Evolutionary conservation across 2,888 invertebrate genomes (phyloP).

Genomic region (Phragmatobia fuliginosa): DNA sequence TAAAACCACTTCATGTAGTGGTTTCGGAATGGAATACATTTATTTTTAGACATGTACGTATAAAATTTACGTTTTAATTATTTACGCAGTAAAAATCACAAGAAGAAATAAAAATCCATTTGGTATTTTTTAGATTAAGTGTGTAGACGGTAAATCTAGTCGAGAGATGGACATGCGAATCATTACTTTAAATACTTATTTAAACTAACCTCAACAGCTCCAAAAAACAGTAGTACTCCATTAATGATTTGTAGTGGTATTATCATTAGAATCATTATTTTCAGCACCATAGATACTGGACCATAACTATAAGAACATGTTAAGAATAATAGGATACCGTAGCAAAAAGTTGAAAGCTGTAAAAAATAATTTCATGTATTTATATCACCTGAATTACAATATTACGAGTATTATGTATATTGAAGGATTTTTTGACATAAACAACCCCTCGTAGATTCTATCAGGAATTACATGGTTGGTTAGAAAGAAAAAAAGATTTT

Average conservation of each 20-base stretch:
- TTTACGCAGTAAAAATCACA: no score
- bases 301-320: constrained; percentile 54
- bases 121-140: no score
- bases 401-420: neutral
- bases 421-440: neutral
- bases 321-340: constrained; percentile 51
- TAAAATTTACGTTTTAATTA: no score
- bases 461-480: neutral
- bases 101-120: no score
- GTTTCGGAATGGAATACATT: no score
- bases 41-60: no score
- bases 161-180: neutral
- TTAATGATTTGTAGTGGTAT: constrained; percentile 57
- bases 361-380: constrained; percentile 34
- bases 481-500: neutral
- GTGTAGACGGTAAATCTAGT: no score
- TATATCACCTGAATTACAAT: neutral
- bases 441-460: neutral
- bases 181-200: neutral
- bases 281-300: constrained; percentile 43
- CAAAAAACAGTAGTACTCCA: constrained; percentile 61
- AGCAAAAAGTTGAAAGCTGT: constrained; percentile 62
- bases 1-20: no score
- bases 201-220: constrained; percentile 61
- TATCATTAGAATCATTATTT: constrained; percentile 50